Base-by-base conservation (phyloP, 2,888 invertebrate genomes). In the Ormyrus nitidulus region DNA sequence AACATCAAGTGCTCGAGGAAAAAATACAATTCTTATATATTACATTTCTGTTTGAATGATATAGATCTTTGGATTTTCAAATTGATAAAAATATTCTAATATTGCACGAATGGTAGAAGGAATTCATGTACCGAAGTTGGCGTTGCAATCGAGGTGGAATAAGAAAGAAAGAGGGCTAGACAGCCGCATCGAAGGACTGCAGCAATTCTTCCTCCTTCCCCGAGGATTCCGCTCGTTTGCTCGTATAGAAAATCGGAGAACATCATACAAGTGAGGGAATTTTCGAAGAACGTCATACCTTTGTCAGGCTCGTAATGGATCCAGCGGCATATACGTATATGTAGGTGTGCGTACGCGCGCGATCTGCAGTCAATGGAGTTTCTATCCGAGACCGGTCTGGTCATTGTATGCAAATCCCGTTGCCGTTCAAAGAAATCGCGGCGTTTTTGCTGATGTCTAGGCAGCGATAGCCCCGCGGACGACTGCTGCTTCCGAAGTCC, bases 321-420 rank as follows among this genome's bases (percentile, higher is more conserved):
- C 77, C 54, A 59, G 19, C 11, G 53, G n/a, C 19, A 34, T 3
- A 34, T 34, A 34, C 34, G 34, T 46, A 46, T 46, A 62, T n/a
- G 6, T 10, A 10, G 4, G 46, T 11, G 64, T 49, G 49, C 13
- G n/a, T 44, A 10, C 65, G 51, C 65, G 77, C 77, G 81, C 82
- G 82, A 84, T 83, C 70, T 80, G 68, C 79, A 79, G 80, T 83
- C 78, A 80, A 84, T 72, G 54, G 6, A 58, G 82, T 84, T 34
- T 84, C 85, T 87, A 87, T 88, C 85, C 85, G 44, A 34, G 34
- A 34, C 34, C 34, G 34, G 34, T 34, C 83, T 84, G 87, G 88
- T 88, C 89, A 89, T 89, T 89, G 89, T 89, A 89, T 89, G 89
- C 88, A 89, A 89, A 89, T 89, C 85, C 85, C 51, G 13, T 84